Base-by-base conservation (phyloP, 2,113 vertebrate species). In the Notothenia coriiceps region DNA sequence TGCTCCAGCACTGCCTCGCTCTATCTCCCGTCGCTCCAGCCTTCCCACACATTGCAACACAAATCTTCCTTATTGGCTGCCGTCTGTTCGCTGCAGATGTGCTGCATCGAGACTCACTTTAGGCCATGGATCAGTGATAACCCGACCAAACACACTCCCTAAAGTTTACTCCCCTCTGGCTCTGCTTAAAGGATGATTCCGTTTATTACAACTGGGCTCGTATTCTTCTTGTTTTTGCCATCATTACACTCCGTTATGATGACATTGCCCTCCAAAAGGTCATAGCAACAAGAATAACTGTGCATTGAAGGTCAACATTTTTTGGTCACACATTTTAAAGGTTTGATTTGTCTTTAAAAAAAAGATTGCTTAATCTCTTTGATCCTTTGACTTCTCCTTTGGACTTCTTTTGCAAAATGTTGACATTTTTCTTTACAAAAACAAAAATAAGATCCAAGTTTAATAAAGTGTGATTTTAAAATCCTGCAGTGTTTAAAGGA, bases 81-180 rank as follows among this genome's bases (percentile, higher is more conserved):
- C 22, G 8, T 29, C 35, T 63, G n/a, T 74, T 63, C 75, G 79
- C 75, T 70, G 51, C 86, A 89, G 77, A 88, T 89, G 85, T 77
- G 61, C 71, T 71, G 57, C 63, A 80, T 82, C 74, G 29, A 13
- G 68, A 47, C 77, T 78, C 83, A 60, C 66, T 75, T 72, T 56
- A 68, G 62, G 46, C 71, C 70, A 76, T 85, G 79, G 90, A 94
- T 87, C 79, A 82, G 79, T 79, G 73, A 74, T 73, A 76, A 35
- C 70, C 62, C 54, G 33, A 59, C 79, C 49, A 70, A 70, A 57
- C 22, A 63, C 10, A 70, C 81, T 72, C 77, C 67, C 86, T 0
- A 2, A 50, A 47, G 15, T 10, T 47, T 20, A 65, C 46, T 51
- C 79, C 75, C 2, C 33, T 47, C 44, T 77, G 20, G 49, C 59